These are phyloP conservation scores for Chrysocyon brachyurus DNA, from an alignment of 2,797 vertebrate species.

Conservation along the genomic window DNA sequence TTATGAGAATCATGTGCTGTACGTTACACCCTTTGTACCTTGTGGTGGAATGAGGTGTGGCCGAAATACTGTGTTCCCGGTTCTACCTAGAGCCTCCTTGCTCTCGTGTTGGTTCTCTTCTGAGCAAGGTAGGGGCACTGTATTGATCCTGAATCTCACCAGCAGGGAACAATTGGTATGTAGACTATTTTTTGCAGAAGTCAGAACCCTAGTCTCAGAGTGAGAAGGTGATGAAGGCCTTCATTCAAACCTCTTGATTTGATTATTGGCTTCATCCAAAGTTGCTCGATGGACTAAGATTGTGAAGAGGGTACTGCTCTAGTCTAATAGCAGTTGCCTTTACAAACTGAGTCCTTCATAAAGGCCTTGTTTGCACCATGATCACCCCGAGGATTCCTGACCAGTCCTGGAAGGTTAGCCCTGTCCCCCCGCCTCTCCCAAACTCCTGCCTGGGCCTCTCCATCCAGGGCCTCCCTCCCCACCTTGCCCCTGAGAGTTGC, in stretches of 20 bases:
- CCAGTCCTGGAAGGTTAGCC: not conserved
- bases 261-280: not conserved
- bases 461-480: not conserved
- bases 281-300: not conserved
- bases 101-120: not conserved
- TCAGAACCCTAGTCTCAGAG: not conserved
- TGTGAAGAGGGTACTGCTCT: not conserved
- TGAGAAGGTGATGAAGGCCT: not conserved
- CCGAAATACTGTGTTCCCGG: not conserved
- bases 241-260: not conserved
- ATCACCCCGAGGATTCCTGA: not conserved
- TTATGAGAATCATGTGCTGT: not conserved
- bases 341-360: not conserved
- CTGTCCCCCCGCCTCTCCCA: not conserved
- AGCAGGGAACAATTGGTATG: accelerated
- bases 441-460: accelerated
- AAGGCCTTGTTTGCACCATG: not conserved
- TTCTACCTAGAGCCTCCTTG: not conserved
- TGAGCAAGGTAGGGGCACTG: not conserved
- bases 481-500: not conserved
- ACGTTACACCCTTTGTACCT: not conserved
- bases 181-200: not conserved
- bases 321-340: not conserved
- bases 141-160: not conserved
- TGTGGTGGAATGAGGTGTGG: not conserved